Conservation (phyloP, 2,797 vertebrate genomes). For the Mus caroli region DNA sequence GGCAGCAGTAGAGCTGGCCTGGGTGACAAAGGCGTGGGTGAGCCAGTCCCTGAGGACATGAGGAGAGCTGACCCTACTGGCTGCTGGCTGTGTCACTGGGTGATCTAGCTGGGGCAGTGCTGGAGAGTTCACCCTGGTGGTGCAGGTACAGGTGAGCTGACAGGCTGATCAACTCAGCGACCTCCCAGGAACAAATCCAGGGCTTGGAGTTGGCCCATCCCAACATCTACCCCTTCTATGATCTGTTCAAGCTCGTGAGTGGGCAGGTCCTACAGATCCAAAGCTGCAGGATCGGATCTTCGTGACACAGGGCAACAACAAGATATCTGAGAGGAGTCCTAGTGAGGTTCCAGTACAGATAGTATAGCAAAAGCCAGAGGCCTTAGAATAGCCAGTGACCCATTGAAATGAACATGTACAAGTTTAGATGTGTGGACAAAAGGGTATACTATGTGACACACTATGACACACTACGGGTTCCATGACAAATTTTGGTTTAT, state of each 20-base stretch:
- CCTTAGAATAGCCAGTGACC: too few species aligned
- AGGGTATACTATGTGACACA: not conserved
- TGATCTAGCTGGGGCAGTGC: not conserved
- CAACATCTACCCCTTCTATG: not conserved
- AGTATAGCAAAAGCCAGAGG: too few species aligned
- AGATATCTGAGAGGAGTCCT: not conserved
- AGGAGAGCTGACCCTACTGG: not conserved
- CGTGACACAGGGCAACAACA: too few species aligned
- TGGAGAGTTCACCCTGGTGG: not conserved
- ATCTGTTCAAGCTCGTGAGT: not conserved
- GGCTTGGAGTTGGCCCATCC: not conserved
- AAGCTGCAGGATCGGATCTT: not conserved
- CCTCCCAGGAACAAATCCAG: not conserved
- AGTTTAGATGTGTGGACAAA: too few species aligned
- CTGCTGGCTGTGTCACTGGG: not conserved
- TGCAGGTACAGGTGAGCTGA: not conserved
- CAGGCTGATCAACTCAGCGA: not conserved
- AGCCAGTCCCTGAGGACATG: not conserved
- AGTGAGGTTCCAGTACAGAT: not conserved
- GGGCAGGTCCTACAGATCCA: too few species aligned
- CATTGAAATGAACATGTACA: too few species aligned
- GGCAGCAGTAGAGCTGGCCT: not conserved
- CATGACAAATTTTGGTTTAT: not conserved
- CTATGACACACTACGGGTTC: not conserved
- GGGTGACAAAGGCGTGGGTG: too few species aligned